Conservation (phyloP, 1,140 invertebrate species). For the Andrena cerasifolii region DNA sequence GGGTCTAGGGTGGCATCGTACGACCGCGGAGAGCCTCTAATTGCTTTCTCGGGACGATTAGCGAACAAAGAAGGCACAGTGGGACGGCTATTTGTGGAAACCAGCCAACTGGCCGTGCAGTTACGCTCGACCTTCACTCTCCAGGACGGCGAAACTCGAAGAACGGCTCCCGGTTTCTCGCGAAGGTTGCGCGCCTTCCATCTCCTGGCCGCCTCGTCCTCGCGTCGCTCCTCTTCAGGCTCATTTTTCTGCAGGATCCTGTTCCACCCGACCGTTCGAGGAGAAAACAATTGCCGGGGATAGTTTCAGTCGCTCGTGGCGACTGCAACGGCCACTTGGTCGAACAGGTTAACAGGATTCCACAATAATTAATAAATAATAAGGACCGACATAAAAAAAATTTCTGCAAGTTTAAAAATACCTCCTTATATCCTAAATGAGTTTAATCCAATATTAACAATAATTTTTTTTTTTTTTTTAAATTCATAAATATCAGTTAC, state of each 20-base stretch:
- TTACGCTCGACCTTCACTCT: slow-evolving; percentile 65
- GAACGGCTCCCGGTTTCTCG: slow-evolving; percentile 65
- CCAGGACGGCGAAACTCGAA: slow-evolving; percentile 44
- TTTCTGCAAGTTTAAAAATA: too few species aligned
- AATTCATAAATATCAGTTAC: too few species aligned
- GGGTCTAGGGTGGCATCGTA: neutral
- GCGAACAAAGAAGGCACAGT: slow-evolving; percentile 64
- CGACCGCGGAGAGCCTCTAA: slow-evolving; percentile 41
- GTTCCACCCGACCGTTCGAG: slow-evolving; percentile 15
- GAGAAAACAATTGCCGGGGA: slow-evolving; percentile 10
- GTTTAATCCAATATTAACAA: too few species aligned
- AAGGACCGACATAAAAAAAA: too few species aligned
- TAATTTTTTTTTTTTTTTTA: too few species aligned
- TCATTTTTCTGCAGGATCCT: slow-evolving; percentile 51
- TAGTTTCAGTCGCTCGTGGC: neutral
- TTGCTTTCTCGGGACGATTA: slow-evolving; percentile 63
- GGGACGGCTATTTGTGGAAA: slow-evolving; percentile 66
- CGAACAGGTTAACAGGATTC: too few species aligned
- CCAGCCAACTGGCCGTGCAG: slow-evolving; percentile 52
- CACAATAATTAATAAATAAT: too few species aligned
- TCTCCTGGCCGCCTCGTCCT: slow-evolving; percentile 18
- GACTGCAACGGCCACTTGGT: neutral
- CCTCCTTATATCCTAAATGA: too few species aligned
- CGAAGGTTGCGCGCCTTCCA: slow-evolving; percentile 44
- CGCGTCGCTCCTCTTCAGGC: slow-evolving; percentile 22